Conservation (phyloP, 1,140 invertebrate genomes). For the Mya arenaria region DNA sequence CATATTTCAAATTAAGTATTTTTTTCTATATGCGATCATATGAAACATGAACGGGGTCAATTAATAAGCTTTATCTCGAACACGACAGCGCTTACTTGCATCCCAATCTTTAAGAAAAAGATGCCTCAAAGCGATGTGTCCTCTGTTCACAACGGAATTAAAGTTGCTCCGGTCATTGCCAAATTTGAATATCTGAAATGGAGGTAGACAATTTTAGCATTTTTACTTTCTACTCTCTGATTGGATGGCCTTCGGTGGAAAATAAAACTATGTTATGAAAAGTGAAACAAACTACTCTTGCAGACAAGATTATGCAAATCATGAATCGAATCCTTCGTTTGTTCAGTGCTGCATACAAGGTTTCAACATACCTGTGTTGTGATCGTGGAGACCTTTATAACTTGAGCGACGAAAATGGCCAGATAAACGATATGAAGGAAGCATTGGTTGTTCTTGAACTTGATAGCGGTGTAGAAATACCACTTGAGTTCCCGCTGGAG, state of each 20-base stretch:
- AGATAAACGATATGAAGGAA: slow-evolving; percentile 20
- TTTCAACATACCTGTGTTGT: slow-evolving; percentile 22
- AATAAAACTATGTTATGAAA: too few relatives aligned
- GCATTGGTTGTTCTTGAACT: slow-evolving; percentile 7
- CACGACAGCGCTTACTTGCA: not conserved
- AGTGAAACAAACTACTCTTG: too few relatives aligned
- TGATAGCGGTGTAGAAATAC: slow-evolving; percentile 31
- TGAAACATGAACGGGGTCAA: not conserved
- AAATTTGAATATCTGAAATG: not conserved
- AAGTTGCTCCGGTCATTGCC: not conserved
- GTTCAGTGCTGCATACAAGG: too few relatives aligned
- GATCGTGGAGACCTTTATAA: not conserved
- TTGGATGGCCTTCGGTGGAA: too few relatives aligned
- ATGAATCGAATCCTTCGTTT: too few relatives aligned
- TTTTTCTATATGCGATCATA: not conserved
- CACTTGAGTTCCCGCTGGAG: not conserved
- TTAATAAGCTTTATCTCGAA: too few relatives aligned
- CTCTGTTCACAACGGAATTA: not conserved
- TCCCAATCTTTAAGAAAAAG: not conserved
- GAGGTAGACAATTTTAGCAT: too few relatives aligned
- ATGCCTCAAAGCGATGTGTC: not conserved
- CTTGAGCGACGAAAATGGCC: slow-evolving; percentile 10
- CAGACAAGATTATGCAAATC: too few relatives aligned
- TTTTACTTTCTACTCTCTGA: too few relatives aligned
- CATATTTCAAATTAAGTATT: not conserved